Conservation (phyloP, 2,113 vertebrate species). For the Lagopus muta region DNA sequence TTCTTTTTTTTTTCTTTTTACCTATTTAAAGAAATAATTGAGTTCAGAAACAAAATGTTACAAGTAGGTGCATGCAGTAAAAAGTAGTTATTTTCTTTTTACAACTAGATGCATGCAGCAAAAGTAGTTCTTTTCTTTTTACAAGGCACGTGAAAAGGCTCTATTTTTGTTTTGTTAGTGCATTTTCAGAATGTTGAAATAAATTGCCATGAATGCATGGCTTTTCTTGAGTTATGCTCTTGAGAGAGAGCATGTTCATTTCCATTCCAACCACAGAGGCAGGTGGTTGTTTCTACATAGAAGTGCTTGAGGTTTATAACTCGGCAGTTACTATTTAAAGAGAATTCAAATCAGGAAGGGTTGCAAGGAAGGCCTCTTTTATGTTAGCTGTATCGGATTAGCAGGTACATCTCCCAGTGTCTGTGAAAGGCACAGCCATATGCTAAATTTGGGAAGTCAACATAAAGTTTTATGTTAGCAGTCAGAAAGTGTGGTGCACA, state of each 20-base stretch:
- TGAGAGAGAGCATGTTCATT: slow-evolving; percentile 66
- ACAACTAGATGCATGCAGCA: slow-evolving; percentile 21
- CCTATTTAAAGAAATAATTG: slow-evolving; percentile 2
- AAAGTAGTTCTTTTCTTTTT: neutral
- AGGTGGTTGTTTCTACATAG: neutral
- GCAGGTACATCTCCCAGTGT: neutral
- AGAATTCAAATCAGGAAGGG: neutral
- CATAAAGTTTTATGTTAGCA: neutral
- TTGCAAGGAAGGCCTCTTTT: neutral
- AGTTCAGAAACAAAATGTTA: neutral
- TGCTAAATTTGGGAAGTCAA: neutral
- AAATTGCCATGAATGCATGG: neutral
- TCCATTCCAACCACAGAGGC: slow-evolving; percentile 47
- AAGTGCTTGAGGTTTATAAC: slow-evolving; percentile 14
- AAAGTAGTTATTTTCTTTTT: neutral
- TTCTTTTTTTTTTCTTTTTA: neutral
- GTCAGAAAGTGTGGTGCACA: neutral
- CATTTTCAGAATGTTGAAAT: neutral
- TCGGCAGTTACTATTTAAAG: neutral
- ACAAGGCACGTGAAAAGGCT: neutral
- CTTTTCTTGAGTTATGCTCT: slow-evolving; percentile 12
- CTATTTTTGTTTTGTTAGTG: neutral
- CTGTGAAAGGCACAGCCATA: slow-evolving; percentile 70
- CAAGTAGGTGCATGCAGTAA: slow-evolving; percentile 26
- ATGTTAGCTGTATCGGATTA: neutral